A percentile compares a stretch with the other conserved stretches of the same genome.
phyloP scores from a whole-genome alignment of 2,888 invertebrate genomes.

The Nezara viridula region DNA sequence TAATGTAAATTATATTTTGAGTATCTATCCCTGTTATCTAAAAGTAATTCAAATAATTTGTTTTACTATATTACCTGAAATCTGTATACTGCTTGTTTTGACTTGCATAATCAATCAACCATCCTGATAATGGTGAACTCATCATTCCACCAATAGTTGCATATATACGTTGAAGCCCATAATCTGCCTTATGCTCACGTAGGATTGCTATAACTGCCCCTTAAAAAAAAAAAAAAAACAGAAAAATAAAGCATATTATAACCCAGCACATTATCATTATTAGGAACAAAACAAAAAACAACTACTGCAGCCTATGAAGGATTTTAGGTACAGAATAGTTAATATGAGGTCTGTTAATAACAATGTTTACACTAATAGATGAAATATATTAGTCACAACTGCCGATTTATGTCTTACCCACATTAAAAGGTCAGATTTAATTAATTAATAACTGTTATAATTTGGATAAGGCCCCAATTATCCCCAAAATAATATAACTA shows the following conservation, averaged over 20 bases:
- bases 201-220: conserved; percentile 83
- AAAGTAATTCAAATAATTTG: neutral
- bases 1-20: neutral
- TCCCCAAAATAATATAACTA: no score
- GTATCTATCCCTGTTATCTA: neutral
- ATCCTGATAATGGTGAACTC: conserved; percentile 82
- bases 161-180: conserved; percentile 82
- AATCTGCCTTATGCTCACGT: conserved; percentile 82
- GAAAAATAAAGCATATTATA: neutral
- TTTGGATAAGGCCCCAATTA: no score
- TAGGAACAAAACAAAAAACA: neutral
- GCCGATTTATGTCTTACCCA: neutral
- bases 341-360: neutral
- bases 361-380: neutral
- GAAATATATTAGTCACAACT: neutral
- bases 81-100: conserved; percentile 79
- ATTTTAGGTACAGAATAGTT: neutral
- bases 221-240: conserved; percentile 17
- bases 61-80: conserved; percentile 73
- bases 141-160: conserved; percentile 85
- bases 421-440: neutral
- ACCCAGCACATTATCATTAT: neutral
- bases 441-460: no score
- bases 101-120: conserved; percentile 82
- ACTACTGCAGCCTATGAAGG: neutral